A percentile compares a stretch with the other conserved stretches of the same genome.
Evolutionary conservation across 2,797 vertebrate species (phyloP).

Genomic region (Ambastaia sidthimunki): DNA sequence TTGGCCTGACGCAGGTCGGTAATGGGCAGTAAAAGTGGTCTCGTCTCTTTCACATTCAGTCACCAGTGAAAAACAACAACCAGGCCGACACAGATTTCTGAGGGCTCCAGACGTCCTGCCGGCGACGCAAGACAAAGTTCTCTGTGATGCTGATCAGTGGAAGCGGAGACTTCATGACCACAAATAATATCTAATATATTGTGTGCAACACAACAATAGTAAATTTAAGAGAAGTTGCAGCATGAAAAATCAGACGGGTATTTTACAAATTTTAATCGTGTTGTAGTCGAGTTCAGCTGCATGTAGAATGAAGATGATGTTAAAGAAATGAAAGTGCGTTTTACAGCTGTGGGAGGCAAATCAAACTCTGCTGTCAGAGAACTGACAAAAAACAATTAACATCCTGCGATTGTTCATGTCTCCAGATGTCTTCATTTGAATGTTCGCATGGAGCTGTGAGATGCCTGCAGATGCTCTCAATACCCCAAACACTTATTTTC

Average conservation of each 20-base stretch:
- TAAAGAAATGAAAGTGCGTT: too few species aligned
- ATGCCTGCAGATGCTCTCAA: background rate
- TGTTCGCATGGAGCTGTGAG: background rate
- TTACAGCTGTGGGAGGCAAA: constrained; percentile 18
- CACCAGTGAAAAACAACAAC: background rate
- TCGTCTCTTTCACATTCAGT: background rate
- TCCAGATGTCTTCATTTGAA: constrained; percentile 33
- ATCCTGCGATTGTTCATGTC: constrained; percentile 46
- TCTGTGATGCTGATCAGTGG: background rate
- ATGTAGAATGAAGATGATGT: too few species aligned
- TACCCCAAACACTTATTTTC: background rate
- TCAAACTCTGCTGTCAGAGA: constrained; percentile 20
- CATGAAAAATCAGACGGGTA: too few species aligned
- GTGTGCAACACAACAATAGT: background rate
- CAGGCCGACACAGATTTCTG: background rate
- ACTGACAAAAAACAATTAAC: constrained; percentile 35
- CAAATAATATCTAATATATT: background rate
- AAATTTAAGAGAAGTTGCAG: background rate
- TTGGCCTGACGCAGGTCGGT: background rate
- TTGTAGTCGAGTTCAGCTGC: too few species aligned
- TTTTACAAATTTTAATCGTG: too few species aligned
- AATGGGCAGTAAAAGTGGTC: background rate
- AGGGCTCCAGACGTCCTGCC: background rate
- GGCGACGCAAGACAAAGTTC: background rate
- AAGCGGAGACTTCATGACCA: background rate